Evolutionary conservation across 2,888 invertebrate species (phyloP), one percentile per base, ranked within the genome.

Genomic region (Callinectes sapidus): DNA sequence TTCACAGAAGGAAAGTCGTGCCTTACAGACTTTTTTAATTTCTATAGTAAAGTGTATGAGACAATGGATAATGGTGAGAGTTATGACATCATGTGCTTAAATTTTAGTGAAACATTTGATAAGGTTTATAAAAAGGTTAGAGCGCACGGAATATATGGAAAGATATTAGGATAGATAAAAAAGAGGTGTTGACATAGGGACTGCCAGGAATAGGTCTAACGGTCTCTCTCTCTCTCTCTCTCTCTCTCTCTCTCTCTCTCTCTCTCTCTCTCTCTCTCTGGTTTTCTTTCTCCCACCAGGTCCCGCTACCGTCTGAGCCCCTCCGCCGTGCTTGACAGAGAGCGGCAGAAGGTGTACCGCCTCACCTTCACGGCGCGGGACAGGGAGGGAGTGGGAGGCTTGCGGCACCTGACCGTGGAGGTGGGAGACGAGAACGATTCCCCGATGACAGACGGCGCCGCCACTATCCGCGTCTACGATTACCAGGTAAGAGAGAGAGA

Each of bases 391-490:
- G 95, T 92, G n/a, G 98, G 98, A 0, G 98, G 98, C 5, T 97
- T 97, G 0, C 98, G 98, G 94, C 97, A 97, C 18, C 96, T 99
- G n/a, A 97, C 97, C 92, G 97, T 99, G n/a, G 97, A 98, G 71
- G 99, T 99, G 94, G 99, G 99, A 3, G 99, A 99, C 96, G 97
- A 97, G 94, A 99, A 99, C 95, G 99, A 99, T 95, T 99, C 99
- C 95, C 96, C 97, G 2, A 99, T 99, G 97, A 96, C 96, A 89
- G 97, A 97, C 85, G 99, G 99, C 0, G 97, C 97, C 55, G 99
- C 99, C 95, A 97, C 97, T 94, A 98, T 99, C 95, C 98, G 98
- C 95, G 98, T 99, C 1, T 99, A 99, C 96, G 98, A 98, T 95
- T 99, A 98, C 95, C 97, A 97, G 97, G 97, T 97, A 71, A 89